A percentile compares a stretch with the other conserved stretches of the same genome.
Evolutionary conservation across 2,113 vertebrate genomes (phyloP).

Genomic region (Melanocharis versteri): DNA sequence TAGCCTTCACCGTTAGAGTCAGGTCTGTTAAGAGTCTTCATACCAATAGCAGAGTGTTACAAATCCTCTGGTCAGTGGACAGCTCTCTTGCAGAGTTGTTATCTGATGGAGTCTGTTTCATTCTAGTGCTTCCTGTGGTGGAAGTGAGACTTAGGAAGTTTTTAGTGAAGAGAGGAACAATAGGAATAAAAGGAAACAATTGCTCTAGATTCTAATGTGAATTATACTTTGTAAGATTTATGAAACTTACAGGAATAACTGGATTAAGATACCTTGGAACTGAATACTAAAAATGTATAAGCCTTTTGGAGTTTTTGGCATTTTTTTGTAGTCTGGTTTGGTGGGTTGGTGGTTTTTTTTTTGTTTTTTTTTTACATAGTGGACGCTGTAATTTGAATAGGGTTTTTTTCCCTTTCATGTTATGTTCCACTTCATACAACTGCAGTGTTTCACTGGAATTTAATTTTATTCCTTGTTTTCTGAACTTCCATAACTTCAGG

Average conservation of each 20-base stretch:
- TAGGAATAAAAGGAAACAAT: not conserved
- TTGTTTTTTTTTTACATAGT: not conserved
- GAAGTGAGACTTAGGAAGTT: not conserved
- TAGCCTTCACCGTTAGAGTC: not conserved
- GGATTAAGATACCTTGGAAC: not conserved
- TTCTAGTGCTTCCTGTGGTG: not conserved
- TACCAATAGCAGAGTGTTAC: not conserved
- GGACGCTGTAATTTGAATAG: not conserved
- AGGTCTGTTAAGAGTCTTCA: not conserved
- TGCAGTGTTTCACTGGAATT: not conserved
- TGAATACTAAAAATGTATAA: not conserved
- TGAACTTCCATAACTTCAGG: slow-evolving; percentile 2
- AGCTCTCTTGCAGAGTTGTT: not conserved
- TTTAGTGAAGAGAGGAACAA: not conserved
- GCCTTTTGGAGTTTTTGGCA: accelerated
- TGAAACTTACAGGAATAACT: not conserved
- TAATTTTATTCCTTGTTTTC: not conserved
- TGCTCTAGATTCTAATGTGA: not conserved
- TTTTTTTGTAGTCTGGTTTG: no score
- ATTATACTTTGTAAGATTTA: not conserved
- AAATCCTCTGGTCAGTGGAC: not conserved
- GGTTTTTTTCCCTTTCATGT: not conserved
- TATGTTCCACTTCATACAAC: not conserved
- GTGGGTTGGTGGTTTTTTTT: not conserved
- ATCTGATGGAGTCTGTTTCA: not conserved